Percentiles rank a stretch among this genome's conserved stretches.
Evolutionary conservation across 1,140 invertebrate species (phyloP).

Genomic region (Pemphigus obesinymphae): DNA sequence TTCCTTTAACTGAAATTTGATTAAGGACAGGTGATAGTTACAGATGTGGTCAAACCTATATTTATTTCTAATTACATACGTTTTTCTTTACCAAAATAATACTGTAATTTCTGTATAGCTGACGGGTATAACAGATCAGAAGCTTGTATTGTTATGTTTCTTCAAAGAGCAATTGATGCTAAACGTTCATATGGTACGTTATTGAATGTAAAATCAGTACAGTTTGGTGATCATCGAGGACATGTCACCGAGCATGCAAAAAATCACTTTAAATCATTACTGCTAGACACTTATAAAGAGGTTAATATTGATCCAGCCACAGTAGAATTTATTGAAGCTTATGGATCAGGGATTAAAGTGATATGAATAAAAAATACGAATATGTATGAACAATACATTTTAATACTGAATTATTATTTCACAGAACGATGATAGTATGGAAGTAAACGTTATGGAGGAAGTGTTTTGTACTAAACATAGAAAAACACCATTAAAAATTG

Average conservation of each 20-base stretch:
- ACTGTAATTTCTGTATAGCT: no score
- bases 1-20: no score
- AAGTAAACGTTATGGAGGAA: conserved; percentile 18
- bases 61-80: no score
- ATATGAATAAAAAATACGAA: no score
- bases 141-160: conserved; percentile 56
- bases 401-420: no score
- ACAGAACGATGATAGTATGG: conserved; percentile 16
- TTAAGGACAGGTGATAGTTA: no score
- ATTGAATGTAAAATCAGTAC: conserved; percentile 55
- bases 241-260: neutral
- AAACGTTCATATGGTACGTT: conserved; percentile 59
- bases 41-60: no score
- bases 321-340: conserved; percentile 47
- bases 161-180: conserved; percentile 57
- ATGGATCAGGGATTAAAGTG: conserved; percentile 52
- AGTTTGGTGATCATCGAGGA: conserved; percentile 59
- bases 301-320: conserved; percentile 57
- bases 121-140: conserved; percentile 64
- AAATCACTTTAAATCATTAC: conserved; percentile 11
- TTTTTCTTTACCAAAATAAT: no score
- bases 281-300: conserved; percentile 8
- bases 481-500: conserved; percentile 59
- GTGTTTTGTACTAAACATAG: conserved; percentile 46
- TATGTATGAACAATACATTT: no score